Conservation (phyloP, 1,140 invertebrate species). For the Elymnias hypermnestra region DNA sequence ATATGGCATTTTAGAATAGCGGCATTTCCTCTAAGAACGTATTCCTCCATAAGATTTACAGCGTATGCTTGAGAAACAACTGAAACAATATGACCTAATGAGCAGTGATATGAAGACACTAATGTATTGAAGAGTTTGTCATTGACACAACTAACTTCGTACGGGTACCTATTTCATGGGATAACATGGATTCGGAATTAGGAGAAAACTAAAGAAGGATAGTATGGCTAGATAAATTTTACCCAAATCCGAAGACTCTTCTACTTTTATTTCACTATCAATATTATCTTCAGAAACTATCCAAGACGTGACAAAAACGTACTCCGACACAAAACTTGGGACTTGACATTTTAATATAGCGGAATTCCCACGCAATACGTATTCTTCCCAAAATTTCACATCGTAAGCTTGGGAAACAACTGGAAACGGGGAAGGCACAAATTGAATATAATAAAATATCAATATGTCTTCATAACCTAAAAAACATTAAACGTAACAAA, state of each 20-base stretch:
- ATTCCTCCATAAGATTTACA: constrained; percentile 93
- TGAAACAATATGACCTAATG: constrained; percentile 76
- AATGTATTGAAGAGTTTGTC: constrained; percentile 5
- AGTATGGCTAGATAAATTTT: constrained; percentile 10
- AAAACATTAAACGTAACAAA: too few species aligned
- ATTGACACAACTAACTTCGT: too few species aligned
- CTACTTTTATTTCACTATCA: constrained; percentile 55
- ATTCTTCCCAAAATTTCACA: constrained; percentile 92
- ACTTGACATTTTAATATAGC: constrained; percentile 92
- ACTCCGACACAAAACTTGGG: constrained; percentile 92
- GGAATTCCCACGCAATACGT: constrained; percentile 90
- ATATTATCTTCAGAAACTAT: constrained; percentile 76
- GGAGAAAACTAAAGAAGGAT: constrained; percentile 1
- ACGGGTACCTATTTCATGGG: too few species aligned
- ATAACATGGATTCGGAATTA: too few species aligned
- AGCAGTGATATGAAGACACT: constrained; percentile 6
- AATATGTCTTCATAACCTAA: background rate
- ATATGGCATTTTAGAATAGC: constrained; percentile 95
- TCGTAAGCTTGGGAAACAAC: constrained; percentile 92
- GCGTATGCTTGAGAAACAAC: constrained; percentile 93
- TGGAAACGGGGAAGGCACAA: constrained; percentile 61
- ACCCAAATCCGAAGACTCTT: constrained; percentile 52
- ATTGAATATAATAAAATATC: background rate
- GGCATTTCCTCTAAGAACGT: constrained; percentile 91
- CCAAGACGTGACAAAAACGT: constrained; percentile 88